Base-by-base conservation (phyloP, 2,797 vertebrate genomes). In the Odontamblyopus lacepedii region DNA sequence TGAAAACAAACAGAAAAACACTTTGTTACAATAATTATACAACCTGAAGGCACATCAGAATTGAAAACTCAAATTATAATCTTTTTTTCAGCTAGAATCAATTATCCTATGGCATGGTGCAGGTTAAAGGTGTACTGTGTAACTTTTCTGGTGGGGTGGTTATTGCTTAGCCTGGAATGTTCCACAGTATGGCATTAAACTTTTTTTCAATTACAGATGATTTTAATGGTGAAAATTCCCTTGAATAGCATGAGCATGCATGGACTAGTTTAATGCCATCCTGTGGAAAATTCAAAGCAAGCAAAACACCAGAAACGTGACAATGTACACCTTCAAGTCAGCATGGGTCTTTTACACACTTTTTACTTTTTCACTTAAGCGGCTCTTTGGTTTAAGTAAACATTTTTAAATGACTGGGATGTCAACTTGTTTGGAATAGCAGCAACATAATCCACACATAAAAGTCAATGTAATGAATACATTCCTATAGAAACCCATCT, bases 381-480 rank as follows among this genome's bases (percentile, higher is more conserved):
- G 11, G 1, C 30, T 62, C 61, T 63, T 63, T 63, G 61, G 61
- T 63, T 61, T 38, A 19, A 35, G 61, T 63, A 63, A 63, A 63
- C 32, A 38, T 63, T 9, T 63, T 63, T 16, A 38, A 35, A 63
- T 38, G 61, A 18, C 19, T 35, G 30, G 32, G 18, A 11, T 18
- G 19, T 16, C 27, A 15, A 61, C 59, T 32, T 30, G 16, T 61
- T 30, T 18, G 12, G 27, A 61, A 61, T 61, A 61, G 59, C 59
- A 61, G 61, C 61, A 63, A 38, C 29, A 60, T 60, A 60, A 60
- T 29, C 5, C 0, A 9, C 27, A 60, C 57, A 60, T 12, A 16
- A 55, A 55, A 11, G n/a, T 26, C 19, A 23, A 23, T 57, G 55
- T 57, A 57, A 57, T 2, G 5, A 57, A 57, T 57, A 8, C 53